phyloP scores from a whole-genome alignment of 2,888 invertebrate genomes.

The Exocentrus adspersus region DNA sequence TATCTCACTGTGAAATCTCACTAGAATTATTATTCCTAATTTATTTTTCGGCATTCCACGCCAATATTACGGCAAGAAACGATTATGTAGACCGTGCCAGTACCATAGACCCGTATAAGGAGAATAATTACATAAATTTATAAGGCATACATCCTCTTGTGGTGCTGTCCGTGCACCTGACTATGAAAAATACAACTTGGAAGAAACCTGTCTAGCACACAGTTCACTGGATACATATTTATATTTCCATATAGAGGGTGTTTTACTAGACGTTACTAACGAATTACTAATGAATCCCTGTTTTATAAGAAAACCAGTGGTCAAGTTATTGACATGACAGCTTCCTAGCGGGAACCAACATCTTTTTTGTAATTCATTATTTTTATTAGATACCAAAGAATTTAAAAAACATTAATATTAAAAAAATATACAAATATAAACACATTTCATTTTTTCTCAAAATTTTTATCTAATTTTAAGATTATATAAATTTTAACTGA shows the following conservation, averaged over 20 bases:
- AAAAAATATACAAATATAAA: too few relatives aligned
- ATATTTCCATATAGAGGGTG: slow-evolving; percentile 3
- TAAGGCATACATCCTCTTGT: neutral
- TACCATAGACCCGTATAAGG: neutral
- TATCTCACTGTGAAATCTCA: too few relatives aligned
- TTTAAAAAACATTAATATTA: too few relatives aligned
- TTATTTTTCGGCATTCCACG: neutral
- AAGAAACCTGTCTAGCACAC: slow-evolving; percentile 11
- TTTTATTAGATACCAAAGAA: too few relatives aligned
- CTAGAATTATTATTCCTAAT: too few relatives aligned
- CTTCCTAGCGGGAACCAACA: too few relatives aligned
- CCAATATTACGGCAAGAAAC: neutral
- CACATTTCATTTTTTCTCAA: too few relatives aligned
- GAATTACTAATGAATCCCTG: neutral
- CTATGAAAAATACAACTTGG: neutral
- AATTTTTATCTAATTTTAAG: too few relatives aligned
- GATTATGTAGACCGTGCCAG: neutral
- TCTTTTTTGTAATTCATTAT: too few relatives aligned
- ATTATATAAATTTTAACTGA: too few relatives aligned
- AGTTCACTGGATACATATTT: slow-evolving; percentile 5
- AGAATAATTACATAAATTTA: slow-evolving; percentile 1
- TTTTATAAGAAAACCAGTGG: too few relatives aligned
- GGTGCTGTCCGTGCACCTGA: neutral
- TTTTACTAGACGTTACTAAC: neutral
- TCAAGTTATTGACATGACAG: too few relatives aligned